Percentiles rank a stretch among this genome's conserved stretches.
phyloP scores from a whole-genome alignment of 2,113 vertebrate species.

The Nothocercus nigrocapillus region DNA sequence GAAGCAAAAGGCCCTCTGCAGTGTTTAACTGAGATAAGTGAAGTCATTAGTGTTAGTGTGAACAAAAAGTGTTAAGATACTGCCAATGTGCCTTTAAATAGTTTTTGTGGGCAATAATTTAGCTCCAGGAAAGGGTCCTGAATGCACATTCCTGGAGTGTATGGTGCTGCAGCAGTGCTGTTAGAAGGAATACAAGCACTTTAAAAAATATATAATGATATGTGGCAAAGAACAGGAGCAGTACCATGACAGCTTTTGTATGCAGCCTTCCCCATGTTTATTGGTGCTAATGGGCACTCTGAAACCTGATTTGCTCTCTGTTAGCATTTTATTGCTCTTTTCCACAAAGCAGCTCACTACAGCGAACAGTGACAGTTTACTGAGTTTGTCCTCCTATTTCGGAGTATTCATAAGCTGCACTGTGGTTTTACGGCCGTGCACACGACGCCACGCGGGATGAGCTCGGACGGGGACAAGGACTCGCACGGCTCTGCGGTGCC shows the following conservation, averaged over 20 bases:
- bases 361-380: neutral
- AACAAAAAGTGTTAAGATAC: neutral
- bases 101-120: neutral
- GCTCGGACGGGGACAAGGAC: neutral
- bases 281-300: neutral
- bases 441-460: neutral
- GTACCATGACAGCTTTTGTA: neutral
- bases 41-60: neutral
- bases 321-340: neutral
- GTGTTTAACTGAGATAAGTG: slow-evolving; percentile 9
- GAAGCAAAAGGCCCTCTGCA: neutral
- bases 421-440: neutral
- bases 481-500: neutral
- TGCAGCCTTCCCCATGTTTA: neutral
- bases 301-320: neutral
- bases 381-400: neutral
- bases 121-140: neutral
- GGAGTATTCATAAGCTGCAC: neutral
- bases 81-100: neutral
- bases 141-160: neutral
- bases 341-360: neutral
- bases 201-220: neutral
- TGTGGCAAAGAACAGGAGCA: neutral
- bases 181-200: neutral
- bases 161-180: neutral